phyloP scores from a whole-genome alignment of 1,140 invertebrate genomes.

The Drosophila serrata region DNA sequence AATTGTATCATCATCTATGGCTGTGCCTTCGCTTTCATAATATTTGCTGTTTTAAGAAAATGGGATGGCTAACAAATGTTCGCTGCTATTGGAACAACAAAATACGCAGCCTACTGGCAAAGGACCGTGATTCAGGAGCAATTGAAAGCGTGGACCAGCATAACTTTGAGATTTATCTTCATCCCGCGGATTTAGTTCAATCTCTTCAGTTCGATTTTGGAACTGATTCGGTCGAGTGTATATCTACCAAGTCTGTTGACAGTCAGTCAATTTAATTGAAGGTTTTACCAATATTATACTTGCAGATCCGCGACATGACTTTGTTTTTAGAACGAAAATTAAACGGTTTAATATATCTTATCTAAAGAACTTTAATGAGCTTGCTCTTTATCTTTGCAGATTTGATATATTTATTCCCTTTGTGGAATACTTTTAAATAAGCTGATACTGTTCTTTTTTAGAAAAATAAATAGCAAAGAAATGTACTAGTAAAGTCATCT shows the following conservation, averaged over 20 bases:
- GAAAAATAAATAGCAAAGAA: too few relatives aligned
- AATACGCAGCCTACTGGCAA: conserved; percentile 13
- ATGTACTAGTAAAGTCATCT: background rate
- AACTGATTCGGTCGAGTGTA: conserved; percentile 2
- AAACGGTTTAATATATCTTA: background rate
- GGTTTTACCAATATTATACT: background rate
- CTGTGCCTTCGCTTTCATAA: conserved; percentile 2
- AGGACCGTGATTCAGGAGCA: background rate
- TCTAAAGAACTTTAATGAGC: background rate
- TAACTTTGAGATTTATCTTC: conserved; percentile 11
- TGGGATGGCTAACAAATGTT: conserved; percentile 4
- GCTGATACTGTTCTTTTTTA: too few relatives aligned
- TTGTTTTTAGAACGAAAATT: background rate
- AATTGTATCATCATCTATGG: conserved; percentile 28
- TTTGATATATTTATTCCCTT: too few relatives aligned
- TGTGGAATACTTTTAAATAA: too few relatives aligned
- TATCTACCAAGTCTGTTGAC: too few relatives aligned
- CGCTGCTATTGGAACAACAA: conserved; percentile 13
- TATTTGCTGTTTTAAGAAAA: conserved; percentile 8
- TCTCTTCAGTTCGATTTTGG: conserved; percentile 17
- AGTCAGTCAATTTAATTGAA: background rate
- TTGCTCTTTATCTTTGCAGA: background rate
- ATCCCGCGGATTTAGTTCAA: conserved; percentile 12
- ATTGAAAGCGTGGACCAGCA: background rate
- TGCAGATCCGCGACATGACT: background rate